Conservation (phyloP, 2,113 vertebrate genomes). For the Acanthisitta chloris region DNA sequence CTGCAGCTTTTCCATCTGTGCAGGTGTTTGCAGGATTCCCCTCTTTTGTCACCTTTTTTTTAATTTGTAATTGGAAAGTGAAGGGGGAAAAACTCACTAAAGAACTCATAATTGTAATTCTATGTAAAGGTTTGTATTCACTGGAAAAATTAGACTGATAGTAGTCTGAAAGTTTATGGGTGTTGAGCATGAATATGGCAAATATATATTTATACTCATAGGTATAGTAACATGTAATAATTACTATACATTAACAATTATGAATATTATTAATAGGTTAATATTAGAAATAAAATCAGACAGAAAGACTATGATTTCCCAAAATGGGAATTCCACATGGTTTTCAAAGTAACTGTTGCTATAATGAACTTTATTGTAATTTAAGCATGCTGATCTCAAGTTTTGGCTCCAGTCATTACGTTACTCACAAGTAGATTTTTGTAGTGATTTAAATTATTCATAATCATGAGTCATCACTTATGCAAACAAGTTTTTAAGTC, state of each 20-base stretch:
- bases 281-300: background rate
- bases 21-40: background rate
- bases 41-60: background rate
- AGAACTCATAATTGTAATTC: background rate
- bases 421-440: background rate
- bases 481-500: background rate
- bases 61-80: background rate
- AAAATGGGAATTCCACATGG: background rate
- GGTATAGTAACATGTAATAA: background rate
- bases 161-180: background rate
- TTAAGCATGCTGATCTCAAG: background rate
- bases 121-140: background rate
- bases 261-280: background rate
- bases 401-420: background rate
- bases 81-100: background rate
- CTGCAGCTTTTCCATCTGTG: background rate
- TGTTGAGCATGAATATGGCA: background rate
- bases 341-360: background rate
- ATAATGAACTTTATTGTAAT: background rate
- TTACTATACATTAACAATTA: background rate
- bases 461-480: background rate
- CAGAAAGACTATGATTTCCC: background rate
- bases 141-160: background rate
- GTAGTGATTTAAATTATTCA: background rate
- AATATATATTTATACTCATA: background rate